A percentile compares a stretch with the other conserved stretches of the same genome.
Conservation (phyloP, 64 coral and sea anemone species). For the Hydrozoanthus tunicans region DNA sequence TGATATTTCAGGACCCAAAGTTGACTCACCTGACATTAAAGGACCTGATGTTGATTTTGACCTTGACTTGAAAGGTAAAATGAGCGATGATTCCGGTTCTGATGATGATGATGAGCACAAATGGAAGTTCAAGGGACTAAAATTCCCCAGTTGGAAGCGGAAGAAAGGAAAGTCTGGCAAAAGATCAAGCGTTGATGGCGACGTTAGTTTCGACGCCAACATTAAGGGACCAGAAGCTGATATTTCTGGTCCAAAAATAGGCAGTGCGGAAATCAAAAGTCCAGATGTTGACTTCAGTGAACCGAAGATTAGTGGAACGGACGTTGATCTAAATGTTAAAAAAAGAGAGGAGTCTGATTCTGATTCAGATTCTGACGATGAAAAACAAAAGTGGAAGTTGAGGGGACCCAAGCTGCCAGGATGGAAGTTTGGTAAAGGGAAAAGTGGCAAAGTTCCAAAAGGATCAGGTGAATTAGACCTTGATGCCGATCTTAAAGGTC, state of each 20-base stretch:
- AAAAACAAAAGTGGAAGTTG: not conserved
- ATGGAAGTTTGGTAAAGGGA: not conserved
- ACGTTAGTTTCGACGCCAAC: not conserved
- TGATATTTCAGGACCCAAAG: constrained; percentile 13
- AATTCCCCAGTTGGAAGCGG: not conserved
- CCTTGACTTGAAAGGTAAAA: not conserved
- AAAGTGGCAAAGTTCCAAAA: not conserved
- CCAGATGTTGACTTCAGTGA: too few relatives aligned
- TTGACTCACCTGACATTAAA: not conserved
- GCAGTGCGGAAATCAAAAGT: not conserved
- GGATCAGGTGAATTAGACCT: not conserved
- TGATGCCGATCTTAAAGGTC: not conserved
- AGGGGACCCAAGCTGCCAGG: not conserved
- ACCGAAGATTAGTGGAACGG: too few relatives aligned
- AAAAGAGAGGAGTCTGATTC: not conserved
- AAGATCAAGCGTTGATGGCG: not conserved
- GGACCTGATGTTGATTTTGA: not conserved
- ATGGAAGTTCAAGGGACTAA: constrained; percentile 3
- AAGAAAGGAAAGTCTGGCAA: constrained; percentile 12
- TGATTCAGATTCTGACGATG: not conserved
- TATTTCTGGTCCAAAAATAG: not conserved
- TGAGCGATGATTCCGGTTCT: not conserved
- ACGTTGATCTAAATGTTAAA: too few relatives aligned
- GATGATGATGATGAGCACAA: not conserved
- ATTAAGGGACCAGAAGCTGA: not conserved